phyloP scores from a whole-genome alignment of 2,797 vertebrate species.

The Neopelma chrysocephalum region DNA sequence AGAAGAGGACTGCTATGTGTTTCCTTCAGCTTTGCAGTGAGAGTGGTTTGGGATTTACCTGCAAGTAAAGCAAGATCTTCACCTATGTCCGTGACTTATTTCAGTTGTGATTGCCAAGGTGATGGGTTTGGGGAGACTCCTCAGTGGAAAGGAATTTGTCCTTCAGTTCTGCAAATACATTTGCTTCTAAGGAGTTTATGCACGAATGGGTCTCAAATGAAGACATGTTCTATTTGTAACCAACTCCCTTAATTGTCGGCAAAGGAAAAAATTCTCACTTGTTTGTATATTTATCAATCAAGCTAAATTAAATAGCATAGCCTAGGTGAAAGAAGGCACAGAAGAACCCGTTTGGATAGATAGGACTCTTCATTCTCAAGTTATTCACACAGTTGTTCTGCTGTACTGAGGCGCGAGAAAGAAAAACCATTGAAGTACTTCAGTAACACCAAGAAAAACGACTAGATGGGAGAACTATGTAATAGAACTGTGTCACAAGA shows the following conservation, averaged over 20 bases:
- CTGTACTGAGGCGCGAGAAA: neutral
- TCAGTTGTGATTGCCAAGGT: neutral
- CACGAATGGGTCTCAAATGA: neutral
- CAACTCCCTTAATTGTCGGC: neutral
- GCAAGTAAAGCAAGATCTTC: neutral
- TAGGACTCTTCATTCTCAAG: neutral
- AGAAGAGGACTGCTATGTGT: neutral
- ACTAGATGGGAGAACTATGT: neutral
- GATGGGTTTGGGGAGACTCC: neutral
- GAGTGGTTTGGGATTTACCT: neutral
- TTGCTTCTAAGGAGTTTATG: neutral
- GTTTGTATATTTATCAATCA: neutral
- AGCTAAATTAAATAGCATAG: neutral
- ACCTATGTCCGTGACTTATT: neutral
- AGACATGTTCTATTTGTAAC: neutral
- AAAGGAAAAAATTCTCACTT: neutral
- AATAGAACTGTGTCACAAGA: neutral
- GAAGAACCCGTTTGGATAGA: neutral
- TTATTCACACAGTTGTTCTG: neutral
- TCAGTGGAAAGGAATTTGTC: neutral
- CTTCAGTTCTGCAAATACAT: fast-evolving
- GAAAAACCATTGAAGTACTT: neutral
- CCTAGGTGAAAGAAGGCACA: neutral
- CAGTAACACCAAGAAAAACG: neutral
- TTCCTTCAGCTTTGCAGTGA: fast-evolving